Evolutionary conservation across 2,113 vertebrate species (phyloP).

Genomic region (Prunella fulvescens): DNA sequence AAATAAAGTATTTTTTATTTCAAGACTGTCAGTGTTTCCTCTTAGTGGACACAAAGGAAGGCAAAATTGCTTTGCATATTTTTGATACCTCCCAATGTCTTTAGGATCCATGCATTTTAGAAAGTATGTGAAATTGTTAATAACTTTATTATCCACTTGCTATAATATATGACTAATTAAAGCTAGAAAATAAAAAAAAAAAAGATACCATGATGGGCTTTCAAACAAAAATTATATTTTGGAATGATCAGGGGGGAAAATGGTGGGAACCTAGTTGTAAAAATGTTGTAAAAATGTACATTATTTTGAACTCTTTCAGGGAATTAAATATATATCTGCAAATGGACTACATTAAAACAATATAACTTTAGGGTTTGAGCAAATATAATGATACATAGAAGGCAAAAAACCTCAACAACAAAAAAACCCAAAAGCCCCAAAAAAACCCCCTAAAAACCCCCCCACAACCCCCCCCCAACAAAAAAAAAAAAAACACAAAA

Average conservation of each 20-base stretch:
- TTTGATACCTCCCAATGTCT: not conserved
- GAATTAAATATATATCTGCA: not conserved
- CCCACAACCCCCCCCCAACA: no score
- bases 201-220: not conserved
- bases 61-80: not conserved
- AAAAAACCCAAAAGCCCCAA: no score
- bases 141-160: not conserved
- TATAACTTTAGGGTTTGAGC: not conserved
- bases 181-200: not conserved
- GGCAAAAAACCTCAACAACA: not conserved
- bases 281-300: not conserved
- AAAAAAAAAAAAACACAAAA: not conserved
- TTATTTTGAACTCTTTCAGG: not conserved
- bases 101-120: not conserved
- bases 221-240: not conserved
- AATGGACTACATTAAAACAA: not conserved
- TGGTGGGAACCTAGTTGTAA: not conserved
- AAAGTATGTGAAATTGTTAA: not conserved
- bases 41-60: not conserved
- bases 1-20: not conserved
- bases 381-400: not conserved
- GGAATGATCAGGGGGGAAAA: accelerated
- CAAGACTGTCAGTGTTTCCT: not conserved
- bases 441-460: not conserved
- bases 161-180: not conserved